Evolutionary conservation across 2,888 invertebrate genomes (phyloP), one percentile per base, ranked within the genome.

Genomic region (Hedychridium roseum): DNA sequence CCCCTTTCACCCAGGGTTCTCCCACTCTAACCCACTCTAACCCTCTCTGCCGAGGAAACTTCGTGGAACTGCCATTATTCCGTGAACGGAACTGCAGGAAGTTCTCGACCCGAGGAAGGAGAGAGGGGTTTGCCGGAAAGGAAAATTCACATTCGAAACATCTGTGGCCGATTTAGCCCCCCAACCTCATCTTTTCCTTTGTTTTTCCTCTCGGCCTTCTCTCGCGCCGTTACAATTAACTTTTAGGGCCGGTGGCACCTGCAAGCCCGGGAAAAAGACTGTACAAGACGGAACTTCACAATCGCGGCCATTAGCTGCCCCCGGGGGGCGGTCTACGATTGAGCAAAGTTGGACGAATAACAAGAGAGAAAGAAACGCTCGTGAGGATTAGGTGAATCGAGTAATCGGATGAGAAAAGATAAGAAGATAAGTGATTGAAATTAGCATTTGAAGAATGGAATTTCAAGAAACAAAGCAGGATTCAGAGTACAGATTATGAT

Each of bases 61-160:
- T 53, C 35, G 23, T 18, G 38, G 23, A 57, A 53, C 54, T 57
- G 35, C 46, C 46, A 57, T 55, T 47, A 57, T 53, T 60, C 38
- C 52, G n/a, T 45, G 42, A 34, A n/a, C 38, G 57, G 45, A 61
- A 60, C 50, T 60, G 55, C 50, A 40, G 21, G 47, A 61, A 45
- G 57, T 48, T 34, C 20, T 26, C 40, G 7, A 38, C 23, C 40
- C 16, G 11, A 14, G 26, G 30, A 3, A n/a, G n/a, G n/a, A n/a
- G n/a, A n/a, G n/a, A n/a, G n/a, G n/a, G 23, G 28, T 16, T 17
- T 23, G 23, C 11, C 27, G 15, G 27, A 42, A 42, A 56, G 45
- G 59, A 57, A 52, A 62, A 57, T 63, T 57, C 59, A 44, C 62
- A 63, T 62, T 60, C 59, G 50, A 39, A 27, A 50, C 59, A 62